phyloP scores from a whole-genome alignment of 1,140 invertebrate genomes.

The Procambarus clarkii region DNA sequence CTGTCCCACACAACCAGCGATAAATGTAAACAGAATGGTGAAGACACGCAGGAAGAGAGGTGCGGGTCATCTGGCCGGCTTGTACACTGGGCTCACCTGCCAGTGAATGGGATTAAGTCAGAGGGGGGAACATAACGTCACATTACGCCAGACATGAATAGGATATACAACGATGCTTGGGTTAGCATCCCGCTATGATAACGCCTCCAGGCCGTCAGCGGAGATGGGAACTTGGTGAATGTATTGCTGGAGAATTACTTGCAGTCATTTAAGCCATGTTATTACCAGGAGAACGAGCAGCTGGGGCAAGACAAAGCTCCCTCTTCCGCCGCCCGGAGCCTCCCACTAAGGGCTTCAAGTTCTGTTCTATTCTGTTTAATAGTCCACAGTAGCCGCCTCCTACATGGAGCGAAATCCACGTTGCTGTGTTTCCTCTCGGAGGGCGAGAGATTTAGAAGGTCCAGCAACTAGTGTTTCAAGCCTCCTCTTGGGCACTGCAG shows the following conservation, averaged over 20 bases:
- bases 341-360: neutral
- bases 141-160: neutral
- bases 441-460: neutral
- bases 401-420: neutral
- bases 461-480: neutral
- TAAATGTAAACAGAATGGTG: too few species aligned
- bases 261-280: constrained; percentile 13
- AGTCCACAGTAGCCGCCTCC: neutral
- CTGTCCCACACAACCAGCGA: too few species aligned
- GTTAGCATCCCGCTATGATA: neutral
- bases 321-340: neutral
- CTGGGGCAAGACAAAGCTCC: neutral
- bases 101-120: neutral
- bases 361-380: constrained; percentile 2
- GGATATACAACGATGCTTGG: neutral
- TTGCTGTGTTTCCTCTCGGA: neutral
- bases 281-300: constrained; percentile 7
- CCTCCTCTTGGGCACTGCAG: neutral
- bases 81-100: neutral
- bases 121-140: neutral
- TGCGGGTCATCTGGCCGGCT: too few species aligned
- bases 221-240: constrained; percentile 2
- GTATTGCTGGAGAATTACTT: neutral
- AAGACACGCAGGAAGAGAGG: too few species aligned
- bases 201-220: constrained; percentile 12